Conservation (phyloP, 2,797 vertebrate genomes). For the Enteromius treurensis region DNA sequence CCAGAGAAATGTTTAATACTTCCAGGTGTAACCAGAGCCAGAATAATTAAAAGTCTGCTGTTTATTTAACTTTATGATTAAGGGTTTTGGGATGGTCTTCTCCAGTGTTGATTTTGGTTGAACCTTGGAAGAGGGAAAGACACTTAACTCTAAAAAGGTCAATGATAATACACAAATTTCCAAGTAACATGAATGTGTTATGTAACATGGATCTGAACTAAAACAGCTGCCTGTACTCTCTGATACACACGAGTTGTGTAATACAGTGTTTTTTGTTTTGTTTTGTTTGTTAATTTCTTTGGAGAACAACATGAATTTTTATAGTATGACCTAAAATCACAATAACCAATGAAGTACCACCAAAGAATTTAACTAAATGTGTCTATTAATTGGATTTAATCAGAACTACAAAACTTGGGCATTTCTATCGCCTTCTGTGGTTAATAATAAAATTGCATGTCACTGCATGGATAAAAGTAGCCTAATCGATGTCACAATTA, state of each 20-base stretch:
- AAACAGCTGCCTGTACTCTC: not conserved
- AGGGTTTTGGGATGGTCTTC: constrained; percentile 3
- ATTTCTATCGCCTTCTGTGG: not conserved
- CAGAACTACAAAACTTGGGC: not conserved
- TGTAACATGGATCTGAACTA: constrained; percentile 7
- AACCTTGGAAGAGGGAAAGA: constrained; percentile 28
- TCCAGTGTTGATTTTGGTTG: constrained; percentile 47
- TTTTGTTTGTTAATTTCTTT: not conserved
- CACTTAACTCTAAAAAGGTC: constrained; percentile 38
- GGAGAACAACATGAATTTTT: not conserved
- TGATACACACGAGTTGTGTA: not conserved
- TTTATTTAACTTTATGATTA: constrained; percentile 53
- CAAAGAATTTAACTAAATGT: not conserved
- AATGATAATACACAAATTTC: constrained; percentile 34
- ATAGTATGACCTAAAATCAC: not conserved
- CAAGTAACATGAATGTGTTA: constrained; percentile 32
- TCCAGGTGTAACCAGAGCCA: constrained; percentile 45
- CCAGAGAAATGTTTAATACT: constrained; percentile 36
- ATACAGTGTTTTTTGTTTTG: not conserved
- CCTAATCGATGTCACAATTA: not conserved
- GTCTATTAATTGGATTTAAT: not conserved
- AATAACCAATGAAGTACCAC: not conserved
- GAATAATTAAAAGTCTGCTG: constrained; percentile 35
- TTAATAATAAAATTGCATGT: not conserved
- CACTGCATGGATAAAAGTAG: not conserved